phyloP scores from a whole-genome alignment of 2,888 invertebrate species.

The Tethea ocularis region DNA sequence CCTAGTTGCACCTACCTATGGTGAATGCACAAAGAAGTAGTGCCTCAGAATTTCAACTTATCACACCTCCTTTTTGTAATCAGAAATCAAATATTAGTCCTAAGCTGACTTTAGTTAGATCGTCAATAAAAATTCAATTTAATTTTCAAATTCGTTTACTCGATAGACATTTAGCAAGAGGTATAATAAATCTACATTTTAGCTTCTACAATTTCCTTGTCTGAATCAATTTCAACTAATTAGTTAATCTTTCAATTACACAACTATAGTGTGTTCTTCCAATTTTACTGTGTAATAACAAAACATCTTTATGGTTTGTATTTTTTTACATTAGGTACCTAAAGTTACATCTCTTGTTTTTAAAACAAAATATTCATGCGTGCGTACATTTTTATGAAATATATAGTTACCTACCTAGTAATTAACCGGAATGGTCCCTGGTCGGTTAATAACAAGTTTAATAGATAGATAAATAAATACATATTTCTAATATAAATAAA shows the following conservation, averaged over 20 bases:
- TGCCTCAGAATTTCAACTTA: no score
- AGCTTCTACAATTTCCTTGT: background rate
- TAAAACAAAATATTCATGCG: no score
- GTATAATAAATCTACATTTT: background rate
- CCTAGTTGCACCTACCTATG: no score
- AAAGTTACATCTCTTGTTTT: background rate
- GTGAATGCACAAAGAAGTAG: no score
- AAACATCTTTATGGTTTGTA: constrained; percentile 5
- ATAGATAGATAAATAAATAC: no score
- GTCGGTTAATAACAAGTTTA: no score
- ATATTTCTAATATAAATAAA: no score
- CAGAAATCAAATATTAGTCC: background rate
- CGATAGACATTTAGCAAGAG: background rate
- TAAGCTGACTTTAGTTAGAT: no score
- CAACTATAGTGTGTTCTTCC: background rate
- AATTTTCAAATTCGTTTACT: background rate
- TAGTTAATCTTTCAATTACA: constrained; percentile 8
- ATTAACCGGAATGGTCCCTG: no score
- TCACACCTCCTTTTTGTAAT: background rate
- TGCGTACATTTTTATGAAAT: no score
- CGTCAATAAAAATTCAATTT: background rate
- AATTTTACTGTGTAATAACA: constrained; percentile 1
- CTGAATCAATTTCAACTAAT: background rate
- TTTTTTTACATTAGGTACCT: background rate
- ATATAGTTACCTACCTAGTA: no score